A percentile compares a stretch with the other conserved stretches of the same genome.
phyloP scores from a whole-genome alignment of 1,140 invertebrate species.

The Bombus confusus region DNA sequence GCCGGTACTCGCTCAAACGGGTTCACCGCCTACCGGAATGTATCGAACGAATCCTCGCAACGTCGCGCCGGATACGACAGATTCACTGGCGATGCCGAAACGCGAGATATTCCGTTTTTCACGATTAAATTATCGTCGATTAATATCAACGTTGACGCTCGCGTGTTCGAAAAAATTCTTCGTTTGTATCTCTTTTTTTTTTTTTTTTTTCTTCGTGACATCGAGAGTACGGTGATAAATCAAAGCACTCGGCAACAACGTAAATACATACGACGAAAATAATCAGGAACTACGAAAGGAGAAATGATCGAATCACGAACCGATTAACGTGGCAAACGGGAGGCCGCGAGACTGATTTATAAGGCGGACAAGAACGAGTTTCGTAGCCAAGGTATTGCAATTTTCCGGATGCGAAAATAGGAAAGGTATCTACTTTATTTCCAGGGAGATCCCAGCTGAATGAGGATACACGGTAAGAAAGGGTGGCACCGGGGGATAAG shows the following conservation, averaged over 20 bases:
- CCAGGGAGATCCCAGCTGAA: slow-evolving; percentile 78
- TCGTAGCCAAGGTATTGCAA: slow-evolving; percentile 73
- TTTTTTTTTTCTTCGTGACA: neutral
- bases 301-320: slow-evolving; percentile 18
- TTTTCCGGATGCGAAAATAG: slow-evolving; percentile 82
- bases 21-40: slow-evolving; percentile 35
- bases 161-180: neutral
- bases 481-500: slow-evolving; percentile 74
- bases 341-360: slow-evolving; percentile 55
- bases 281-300: neutral
- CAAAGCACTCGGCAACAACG: neutral
- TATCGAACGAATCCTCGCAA: neutral
- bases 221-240: neutral
- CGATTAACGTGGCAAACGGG: slow-evolving; percentile 29
- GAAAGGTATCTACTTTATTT: slow-evolving; percentile 82
- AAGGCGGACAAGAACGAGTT: slow-evolving; percentile 39
- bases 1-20: slow-evolving; percentile 54
- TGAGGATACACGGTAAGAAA: slow-evolving; percentile 79
- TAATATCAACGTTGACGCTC: neutral
- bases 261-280: neutral
- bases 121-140: slow-evolving; percentile 40
- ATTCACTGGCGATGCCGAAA: neutral
- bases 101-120: neutral
- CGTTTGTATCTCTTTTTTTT: too few species aligned
- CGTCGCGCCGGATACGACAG: neutral